Evolutionary conservation across 2,113 vertebrate species (phyloP).

Genomic region (Cynopterus brachyotis): DNA sequence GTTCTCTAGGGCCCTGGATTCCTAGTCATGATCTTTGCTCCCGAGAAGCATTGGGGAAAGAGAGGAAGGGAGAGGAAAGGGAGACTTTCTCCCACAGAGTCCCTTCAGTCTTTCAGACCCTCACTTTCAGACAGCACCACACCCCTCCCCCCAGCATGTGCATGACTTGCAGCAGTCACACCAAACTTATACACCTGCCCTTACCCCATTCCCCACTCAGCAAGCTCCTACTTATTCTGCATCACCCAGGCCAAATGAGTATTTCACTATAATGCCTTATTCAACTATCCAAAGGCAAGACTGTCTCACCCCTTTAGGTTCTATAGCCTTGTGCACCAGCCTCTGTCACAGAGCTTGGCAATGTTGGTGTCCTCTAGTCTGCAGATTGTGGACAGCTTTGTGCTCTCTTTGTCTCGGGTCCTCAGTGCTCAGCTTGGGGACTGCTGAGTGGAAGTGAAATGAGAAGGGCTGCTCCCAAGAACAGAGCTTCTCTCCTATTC

Average conservation of each 20-base stretch:
- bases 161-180: neutral
- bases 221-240: neutral
- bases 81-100: neutral
- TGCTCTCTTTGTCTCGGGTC: neutral
- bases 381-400: too few species aligned
- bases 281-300: too few species aligned
- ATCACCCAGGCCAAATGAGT: neutral
- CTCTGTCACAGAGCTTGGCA: neutral
- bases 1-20: neutral
- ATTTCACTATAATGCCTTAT: neutral
- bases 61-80: accelerated
- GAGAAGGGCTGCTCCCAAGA: neutral
- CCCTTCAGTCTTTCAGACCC: neutral
- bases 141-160: too few species aligned
- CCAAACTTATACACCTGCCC: neutral
- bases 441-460: neutral
- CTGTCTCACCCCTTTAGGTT: too few species aligned
- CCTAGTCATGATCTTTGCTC: neutral
- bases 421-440: neutral
- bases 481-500: neutral
- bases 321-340: accelerated
- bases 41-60: neutral
- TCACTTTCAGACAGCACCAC: neutral
- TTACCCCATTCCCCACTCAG: neutral
- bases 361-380: neutral